Evolutionary conservation across 2,113 vertebrate species (phyloP).

Genomic region (rat (Rattus norvegicus)): GRCr8 NC_086024.1:124610001-124610500

Average conservation of each 20-base stretch:
- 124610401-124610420: slow-evolving; percentile 70
- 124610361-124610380: slow-evolving; percentile 67
- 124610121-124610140: slow-evolving; percentile 49
- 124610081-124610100: background rate
- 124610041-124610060: slow-evolving; percentile 28
- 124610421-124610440: slow-evolving; percentile 54
- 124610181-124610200: slow-evolving; percentile 67
- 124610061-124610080: slow-evolving; percentile 24
- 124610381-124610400: background rate
- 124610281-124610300: slow-evolving; percentile 76
- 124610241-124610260: slow-evolving; percentile 77
- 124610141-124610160: slow-evolving; percentile 43
- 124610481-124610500: slow-evolving; percentile 73
- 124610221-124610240: slow-evolving; percentile 72
- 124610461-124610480: slow-evolving; percentile 63
- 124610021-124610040: slow-evolving; percentile 38
- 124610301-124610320: slow-evolving; percentile 75
- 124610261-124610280: slow-evolving; percentile 76
- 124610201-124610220: slow-evolving; percentile 66
- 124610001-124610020: background rate
- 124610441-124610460: slow-evolving; percentile 50
- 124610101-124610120: background rate
- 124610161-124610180: slow-evolving; percentile 57
- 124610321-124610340: slow-evolving; percentile 77
- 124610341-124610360: slow-evolving; percentile 80